These are phyloP conservation scores for Arrhamphus sclerolepis DNA, from an alignment of 2,797 vertebrate genomes.

Conservation along the genomic window DNA sequence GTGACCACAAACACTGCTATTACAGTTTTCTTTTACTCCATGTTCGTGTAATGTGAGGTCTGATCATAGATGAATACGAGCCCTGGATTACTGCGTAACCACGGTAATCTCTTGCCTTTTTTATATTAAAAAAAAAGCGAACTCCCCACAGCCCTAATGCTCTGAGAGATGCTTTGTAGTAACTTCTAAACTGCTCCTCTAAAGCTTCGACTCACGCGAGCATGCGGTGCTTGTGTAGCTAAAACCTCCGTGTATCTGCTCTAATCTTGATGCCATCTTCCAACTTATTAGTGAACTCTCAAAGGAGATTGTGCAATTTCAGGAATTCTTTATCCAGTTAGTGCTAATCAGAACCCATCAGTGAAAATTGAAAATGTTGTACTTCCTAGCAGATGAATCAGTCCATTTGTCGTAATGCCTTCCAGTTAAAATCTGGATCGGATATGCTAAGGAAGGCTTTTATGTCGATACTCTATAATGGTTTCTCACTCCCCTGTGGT, in stretches of 20 bases:
- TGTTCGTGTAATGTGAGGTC: too few species aligned
- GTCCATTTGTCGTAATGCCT: slow-evolving; percentile 19
- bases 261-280: not conserved
- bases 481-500: slow-evolving; percentile 7
- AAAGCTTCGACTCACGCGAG: not conserved
- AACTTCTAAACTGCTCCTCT: not conserved
- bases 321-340: not conserved
- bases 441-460: slow-evolving; percentile 20
- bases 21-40: too few species aligned
- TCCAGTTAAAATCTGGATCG: slow-evolving; percentile 18
- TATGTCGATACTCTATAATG: slow-evolving; percentile 3
- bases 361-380: not conserved
- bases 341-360: not conserved
- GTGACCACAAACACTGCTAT: too few species aligned
- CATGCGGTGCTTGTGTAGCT: too few species aligned
- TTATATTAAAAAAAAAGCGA: too few species aligned
- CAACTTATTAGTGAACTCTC: slow-evolving; percentile 1
- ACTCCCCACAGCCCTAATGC: too few species aligned
- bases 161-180: not conserved
- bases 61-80: too few species aligned
- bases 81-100: too few species aligned
- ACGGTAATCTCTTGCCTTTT: too few species aligned
- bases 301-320: not conserved
- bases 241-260: not conserved
- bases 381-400: slow-evolving; percentile 22